phyloP scores from a whole-genome alignment of 2,888 invertebrate species.

The Cinara cedri region DNA sequence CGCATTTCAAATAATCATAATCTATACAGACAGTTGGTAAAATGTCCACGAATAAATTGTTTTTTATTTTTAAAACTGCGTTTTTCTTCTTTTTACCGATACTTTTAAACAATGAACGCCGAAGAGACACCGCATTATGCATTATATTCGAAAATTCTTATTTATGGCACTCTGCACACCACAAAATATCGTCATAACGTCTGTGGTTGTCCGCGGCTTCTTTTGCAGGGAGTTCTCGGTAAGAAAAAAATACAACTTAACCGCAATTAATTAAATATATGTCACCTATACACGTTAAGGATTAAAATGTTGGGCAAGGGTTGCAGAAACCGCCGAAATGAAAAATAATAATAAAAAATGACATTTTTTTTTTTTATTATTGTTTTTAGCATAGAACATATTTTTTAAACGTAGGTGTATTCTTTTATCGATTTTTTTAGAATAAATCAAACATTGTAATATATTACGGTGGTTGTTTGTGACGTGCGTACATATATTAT shows the following conservation, averaged over 20 bases:
- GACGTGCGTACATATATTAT: too few relatives aligned
- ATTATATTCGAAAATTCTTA: slow-evolving; percentile 8
- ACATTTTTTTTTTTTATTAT: background rate
- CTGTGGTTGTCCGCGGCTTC: slow-evolving; percentile 40
- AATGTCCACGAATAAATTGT: background rate
- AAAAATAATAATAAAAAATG: slow-evolving; percentile 8
- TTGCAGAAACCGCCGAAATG: background rate
- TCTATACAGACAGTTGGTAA: background rate
- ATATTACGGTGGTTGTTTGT: too few relatives aligned
- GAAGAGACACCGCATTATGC: background rate
- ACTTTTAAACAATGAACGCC: slow-evolving; percentile 11
- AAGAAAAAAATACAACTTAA: slow-evolving; percentile 1
- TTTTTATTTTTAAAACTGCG: background rate
- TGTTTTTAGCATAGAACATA: background rate
- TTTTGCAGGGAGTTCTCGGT: slow-evolving; percentile 29
- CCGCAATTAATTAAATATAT: slow-evolving; percentile 10
- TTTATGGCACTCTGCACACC: slow-evolving; percentile 25
- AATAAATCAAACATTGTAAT: too few relatives aligned
- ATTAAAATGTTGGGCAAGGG: slow-evolving; percentile 36
- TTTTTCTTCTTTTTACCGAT: background rate
- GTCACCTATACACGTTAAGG: slow-evolving; percentile 3
- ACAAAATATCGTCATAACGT: background rate
- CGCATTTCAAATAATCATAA: background rate
- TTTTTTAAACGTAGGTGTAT: too few relatives aligned
- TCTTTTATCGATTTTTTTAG: too few relatives aligned